phyloP scores from a whole-genome alignment of 2,797 vertebrate genomes.

The Echeneis naucrates region DNA sequence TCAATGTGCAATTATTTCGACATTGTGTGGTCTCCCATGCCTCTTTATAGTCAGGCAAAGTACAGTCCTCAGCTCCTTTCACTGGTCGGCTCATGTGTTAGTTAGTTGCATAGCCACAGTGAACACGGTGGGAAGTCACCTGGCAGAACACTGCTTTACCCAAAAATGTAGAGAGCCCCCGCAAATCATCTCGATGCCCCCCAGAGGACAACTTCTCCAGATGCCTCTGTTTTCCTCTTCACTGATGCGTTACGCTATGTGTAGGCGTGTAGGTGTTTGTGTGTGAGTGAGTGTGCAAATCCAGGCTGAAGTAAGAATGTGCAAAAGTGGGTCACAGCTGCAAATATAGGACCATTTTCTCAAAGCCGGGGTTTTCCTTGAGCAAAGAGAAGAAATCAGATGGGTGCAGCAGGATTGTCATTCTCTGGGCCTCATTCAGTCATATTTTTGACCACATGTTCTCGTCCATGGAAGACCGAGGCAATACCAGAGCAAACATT shows the following conservation, averaged over 20 bases:
- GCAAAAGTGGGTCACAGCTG: slow-evolving; percentile 86
- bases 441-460: slow-evolving; percentile 8
- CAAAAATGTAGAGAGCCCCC: slow-evolving; percentile 65
- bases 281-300: slow-evolving; percentile 19
- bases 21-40: slow-evolving; percentile 58
- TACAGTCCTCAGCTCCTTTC: slow-evolving; percentile 13
- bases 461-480: slow-evolving; percentile 20
- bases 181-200: slow-evolving; percentile 78
- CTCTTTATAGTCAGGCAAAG: slow-evolving; percentile 29
- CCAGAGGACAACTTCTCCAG: slow-evolving; percentile 82
- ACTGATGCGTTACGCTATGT: slow-evolving; percentile 68
- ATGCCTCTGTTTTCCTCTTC: slow-evolving; percentile 84
- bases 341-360: slow-evolving; percentile 64
- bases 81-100: slow-evolving; percentile 35
- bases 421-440: slow-evolving; percentile 18
- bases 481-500: slow-evolving; percentile 59
- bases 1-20: slow-evolving; percentile 73
- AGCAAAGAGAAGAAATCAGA: slow-evolving; percentile 56
- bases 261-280: slow-evolving; percentile 37
- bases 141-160: slow-evolving; percentile 30
- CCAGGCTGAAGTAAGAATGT: slow-evolving; percentile 66
- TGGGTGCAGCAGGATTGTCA: slow-evolving; percentile 57
- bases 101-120: slow-evolving; percentile 47
- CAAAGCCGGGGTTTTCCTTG: slow-evolving; percentile 60
- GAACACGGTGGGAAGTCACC: slow-evolving; percentile 49